These are phyloP conservation scores for Grammomys dolichurus DNA, from an alignment of 2,113 vertebrate species.

Conservation along the genomic window DNA sequence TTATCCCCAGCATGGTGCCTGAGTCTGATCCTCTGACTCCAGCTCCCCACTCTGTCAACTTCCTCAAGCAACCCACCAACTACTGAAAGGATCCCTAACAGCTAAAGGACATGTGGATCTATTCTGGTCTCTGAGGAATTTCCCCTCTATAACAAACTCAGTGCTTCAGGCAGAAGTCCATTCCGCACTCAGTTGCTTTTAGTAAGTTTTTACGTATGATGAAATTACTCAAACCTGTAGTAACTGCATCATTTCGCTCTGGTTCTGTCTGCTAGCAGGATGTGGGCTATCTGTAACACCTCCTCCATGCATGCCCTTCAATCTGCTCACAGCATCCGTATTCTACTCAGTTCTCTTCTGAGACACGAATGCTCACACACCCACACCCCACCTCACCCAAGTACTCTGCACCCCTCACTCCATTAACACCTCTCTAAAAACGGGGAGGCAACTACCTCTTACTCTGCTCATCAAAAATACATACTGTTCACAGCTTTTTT, in stretches of 20 bases:
- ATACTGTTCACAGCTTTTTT: not conserved
- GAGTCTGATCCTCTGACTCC: not conserved
- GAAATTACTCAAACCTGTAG: not conserved
- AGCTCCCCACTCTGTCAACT: not conserved
- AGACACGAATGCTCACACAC: not conserved
- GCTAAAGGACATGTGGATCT: not conserved
- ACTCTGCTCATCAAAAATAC: not conserved
- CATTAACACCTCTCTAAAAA: not conserved
- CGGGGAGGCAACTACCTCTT: not conserved
- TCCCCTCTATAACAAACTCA: not conserved
- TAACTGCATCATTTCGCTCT: not conserved
- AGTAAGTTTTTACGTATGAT: not conserved
- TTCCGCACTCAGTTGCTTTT: not conserved
- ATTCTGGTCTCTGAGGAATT: not conserved
- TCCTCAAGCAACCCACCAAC: not conserved
- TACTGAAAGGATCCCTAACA: not conserved
- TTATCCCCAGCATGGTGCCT: not conserved
- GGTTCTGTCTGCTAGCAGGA: not conserved
- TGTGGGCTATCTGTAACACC: not conserved
- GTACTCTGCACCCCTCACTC: not conserved
- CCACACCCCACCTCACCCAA: not conserved
- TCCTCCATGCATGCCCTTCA: not conserved
- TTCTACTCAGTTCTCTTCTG: not conserved
- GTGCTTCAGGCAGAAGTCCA: not conserved
- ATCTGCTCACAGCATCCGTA: not conserved